A percentile compares a stretch with the other conserved stretches of the same genome.
phyloP scores from a whole-genome alignment of 2,888 invertebrate genomes.

The Macrosiphum euphorbiae region DNA sequence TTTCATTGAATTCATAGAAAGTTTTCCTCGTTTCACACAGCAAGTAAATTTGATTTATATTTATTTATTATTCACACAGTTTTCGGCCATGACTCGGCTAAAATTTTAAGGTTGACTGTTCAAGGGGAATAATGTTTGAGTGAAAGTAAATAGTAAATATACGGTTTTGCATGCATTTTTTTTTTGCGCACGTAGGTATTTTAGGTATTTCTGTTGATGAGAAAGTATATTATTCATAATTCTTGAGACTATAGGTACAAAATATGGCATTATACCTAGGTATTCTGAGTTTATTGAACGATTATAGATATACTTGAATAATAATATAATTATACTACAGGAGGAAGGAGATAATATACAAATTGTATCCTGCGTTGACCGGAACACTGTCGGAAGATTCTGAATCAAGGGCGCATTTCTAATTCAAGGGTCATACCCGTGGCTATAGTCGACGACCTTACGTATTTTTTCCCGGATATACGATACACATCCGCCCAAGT shows the following conservation, averaged over 20 bases:
- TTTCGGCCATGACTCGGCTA: constrained; percentile 40
- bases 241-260: neutral
- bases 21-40: constrained; percentile 2
- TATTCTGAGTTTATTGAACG: neutral
- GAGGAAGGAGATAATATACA: neutral
- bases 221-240: neutral
- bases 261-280: neutral
- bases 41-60: neutral
- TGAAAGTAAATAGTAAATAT: constrained; percentile 49
- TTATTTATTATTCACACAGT: constrained; percentile 34
- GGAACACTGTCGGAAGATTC: constrained; percentile 19
- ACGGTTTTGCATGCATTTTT: neutral
- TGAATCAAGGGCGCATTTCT: constrained; percentile 49
- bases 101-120: constrained; percentile 41
- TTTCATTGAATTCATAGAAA: constrained; percentile 39
- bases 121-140: constrained; percentile 41
- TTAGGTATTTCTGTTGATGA: too few relatives aligned
- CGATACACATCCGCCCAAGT: neutral
- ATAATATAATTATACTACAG: neutral
- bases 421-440: constrained; percentile 55
- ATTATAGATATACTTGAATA: neutral
- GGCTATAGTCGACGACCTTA: constrained; percentile 44
- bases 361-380: neutral
- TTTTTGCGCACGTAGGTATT: neutral
- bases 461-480: constrained; percentile 25